These are phyloP conservation scores for Gerosis bhagava DNA, from an alignment of 2,888 invertebrate species.

Conservation along the genomic window DNA sequence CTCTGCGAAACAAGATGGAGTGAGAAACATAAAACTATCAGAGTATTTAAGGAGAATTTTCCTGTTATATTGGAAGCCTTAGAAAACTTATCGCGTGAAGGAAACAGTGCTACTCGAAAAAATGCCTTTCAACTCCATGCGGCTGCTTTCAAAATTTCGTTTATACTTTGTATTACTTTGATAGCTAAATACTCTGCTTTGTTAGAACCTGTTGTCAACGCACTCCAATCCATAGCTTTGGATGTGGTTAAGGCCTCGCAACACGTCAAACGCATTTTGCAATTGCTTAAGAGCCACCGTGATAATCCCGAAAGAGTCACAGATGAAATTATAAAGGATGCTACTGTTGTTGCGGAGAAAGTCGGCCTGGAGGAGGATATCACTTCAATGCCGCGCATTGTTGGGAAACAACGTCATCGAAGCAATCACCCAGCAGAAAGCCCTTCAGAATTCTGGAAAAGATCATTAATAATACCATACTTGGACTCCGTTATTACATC, in stretches of 20 bases:
- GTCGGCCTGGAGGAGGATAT: constrained; percentile 30
- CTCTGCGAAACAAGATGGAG: constrained; percentile 30
- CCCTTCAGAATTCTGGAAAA: constrained; percentile 35
- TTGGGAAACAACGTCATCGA: constrained; percentile 29
- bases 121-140: constrained; percentile 38
- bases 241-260: constrained; percentile 32
- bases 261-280: constrained; percentile 30
- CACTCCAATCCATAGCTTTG: constrained; percentile 36
- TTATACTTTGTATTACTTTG: constrained; percentile 35
- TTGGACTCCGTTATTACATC: constrained; percentile 35
- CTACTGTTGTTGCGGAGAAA: constrained; percentile 36
- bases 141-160: constrained; percentile 23
- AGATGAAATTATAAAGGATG: constrained; percentile 33
- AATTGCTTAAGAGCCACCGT: constrained; percentile 32
- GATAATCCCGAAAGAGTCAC: constrained; percentile 34
- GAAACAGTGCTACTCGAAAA: constrained; percentile 27
- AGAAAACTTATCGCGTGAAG: too few species aligned
- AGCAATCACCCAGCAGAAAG: constrained; percentile 39
- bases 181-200: constrained; percentile 40
- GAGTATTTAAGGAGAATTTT: constrained; percentile 37
- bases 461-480: constrained; percentile 38
- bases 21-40: constrained; percentile 32
- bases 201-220: constrained; percentile 39
- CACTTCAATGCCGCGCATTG: constrained; percentile 31
- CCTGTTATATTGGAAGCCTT: constrained; percentile 30